Conservation (phyloP, 2,113 vertebrate genomes). For the Crotophaga sulcirostris region DNA sequence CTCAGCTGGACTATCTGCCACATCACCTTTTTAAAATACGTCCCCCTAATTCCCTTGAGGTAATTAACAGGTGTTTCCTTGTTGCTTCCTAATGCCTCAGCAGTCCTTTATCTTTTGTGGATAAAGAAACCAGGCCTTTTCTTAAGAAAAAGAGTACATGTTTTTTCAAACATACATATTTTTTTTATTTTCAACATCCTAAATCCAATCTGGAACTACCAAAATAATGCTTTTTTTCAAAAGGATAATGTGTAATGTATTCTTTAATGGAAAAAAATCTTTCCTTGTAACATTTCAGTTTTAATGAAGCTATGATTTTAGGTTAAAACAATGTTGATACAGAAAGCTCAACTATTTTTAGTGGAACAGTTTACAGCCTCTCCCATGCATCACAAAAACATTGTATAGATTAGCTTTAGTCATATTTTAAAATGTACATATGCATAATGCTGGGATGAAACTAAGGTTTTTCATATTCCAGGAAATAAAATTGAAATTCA, state of each 20-base stretch:
- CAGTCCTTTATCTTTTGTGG: neutral
- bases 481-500: neutral
- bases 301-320: neutral
- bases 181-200: neutral
- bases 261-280: neutral
- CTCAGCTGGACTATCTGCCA: neutral
- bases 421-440: neutral
- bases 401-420: neutral
- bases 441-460: neutral
- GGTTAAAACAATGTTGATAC: neutral
- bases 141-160: neutral
- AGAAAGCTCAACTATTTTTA: slow-evolving; percentile 19
- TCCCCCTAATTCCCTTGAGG: neutral
- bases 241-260: neutral
- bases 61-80: neutral
- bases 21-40: neutral
- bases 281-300: neutral
- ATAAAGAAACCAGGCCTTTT: neutral
- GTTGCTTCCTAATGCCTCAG: neutral
- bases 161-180: too few relatives aligned
- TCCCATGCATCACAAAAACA: neutral
- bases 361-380: neutral
- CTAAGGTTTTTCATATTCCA: neutral
- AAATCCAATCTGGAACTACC: neutral
- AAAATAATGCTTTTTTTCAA: neutral